phyloP scores from a whole-genome alignment of 2,797 vertebrate species.

The Propithecus perrieri region DNA sequence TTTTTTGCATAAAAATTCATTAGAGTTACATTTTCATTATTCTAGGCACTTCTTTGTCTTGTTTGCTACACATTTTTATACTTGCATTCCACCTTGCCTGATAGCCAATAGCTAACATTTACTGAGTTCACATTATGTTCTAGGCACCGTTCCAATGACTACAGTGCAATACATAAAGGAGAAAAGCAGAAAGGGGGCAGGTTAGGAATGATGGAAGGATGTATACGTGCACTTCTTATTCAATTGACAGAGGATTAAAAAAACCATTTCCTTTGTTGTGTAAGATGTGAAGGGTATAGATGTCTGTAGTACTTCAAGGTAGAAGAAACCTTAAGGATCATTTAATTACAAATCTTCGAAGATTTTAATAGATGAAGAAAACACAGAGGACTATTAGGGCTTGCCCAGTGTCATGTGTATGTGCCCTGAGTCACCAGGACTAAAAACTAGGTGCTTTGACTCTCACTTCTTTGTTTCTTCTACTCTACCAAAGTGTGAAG shows the following conservation, averaged over 20 bases:
- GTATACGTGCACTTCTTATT: background rate
- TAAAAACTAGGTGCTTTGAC: background rate
- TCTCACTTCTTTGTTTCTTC: background rate
- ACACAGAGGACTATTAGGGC: background rate
- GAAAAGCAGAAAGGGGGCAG: background rate
- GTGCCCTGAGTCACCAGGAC: background rate
- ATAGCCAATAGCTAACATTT: background rate
- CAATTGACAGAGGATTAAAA: background rate
- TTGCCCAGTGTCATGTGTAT: background rate
- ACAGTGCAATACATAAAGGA: fast-evolving
- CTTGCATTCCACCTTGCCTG: background rate
- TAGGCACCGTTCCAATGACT: background rate
- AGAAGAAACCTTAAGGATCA: background rate
- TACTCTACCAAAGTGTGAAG: background rate
- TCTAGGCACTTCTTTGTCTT: background rate
- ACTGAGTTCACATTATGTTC: background rate
- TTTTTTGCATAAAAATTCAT: background rate
- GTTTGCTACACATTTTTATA: background rate
- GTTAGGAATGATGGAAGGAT: background rate
- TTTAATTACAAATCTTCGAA: background rate
- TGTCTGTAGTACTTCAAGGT: background rate
- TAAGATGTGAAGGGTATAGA: background rate
- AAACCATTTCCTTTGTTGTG: background rate
- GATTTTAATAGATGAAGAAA: background rate
- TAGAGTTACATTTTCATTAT: background rate